These are phyloP conservation scores for Pararge aegeria DNA, from an alignment of 1,140 invertebrate species.

Conservation along the genomic window DNA sequence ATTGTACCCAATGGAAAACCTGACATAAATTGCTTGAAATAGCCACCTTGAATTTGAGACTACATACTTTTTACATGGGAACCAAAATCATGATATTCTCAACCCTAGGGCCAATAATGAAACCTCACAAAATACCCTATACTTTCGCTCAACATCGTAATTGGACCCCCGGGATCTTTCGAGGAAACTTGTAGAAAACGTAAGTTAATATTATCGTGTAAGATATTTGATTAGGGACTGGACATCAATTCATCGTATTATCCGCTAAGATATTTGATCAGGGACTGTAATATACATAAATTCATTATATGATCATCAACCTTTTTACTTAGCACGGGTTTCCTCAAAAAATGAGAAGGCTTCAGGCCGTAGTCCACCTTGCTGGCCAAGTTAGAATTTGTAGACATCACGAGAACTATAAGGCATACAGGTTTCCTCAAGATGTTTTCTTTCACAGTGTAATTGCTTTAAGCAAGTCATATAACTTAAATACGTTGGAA, in stretches of 20 bases:
- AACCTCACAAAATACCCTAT: conserved; percentile 24
- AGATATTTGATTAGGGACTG: conserved; percentile 15
- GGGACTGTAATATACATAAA: no score
- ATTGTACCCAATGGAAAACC: neutral
- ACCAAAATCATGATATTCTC: conserved; percentile 4
- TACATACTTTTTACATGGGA: neutral
- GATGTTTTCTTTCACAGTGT: no score
- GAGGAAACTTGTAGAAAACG: conserved; percentile 24
- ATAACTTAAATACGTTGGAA: no score
- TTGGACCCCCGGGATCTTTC: conserved; percentile 30
- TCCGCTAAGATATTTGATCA: no score
- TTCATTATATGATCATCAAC: no score
- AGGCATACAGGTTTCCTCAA: no score
- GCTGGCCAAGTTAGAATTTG: no score
- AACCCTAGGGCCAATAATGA: conserved; percentile 19
- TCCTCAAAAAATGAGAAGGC: no score
- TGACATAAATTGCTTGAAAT: neutral
- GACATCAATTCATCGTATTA: neutral
- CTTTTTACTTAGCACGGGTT: no score
- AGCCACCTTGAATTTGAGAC: neutral
- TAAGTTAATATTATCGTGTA: neutral
- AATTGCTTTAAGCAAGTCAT: no score
- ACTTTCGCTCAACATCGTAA: conserved; percentile 41
- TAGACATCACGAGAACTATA: no score
- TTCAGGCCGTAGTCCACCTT: no score